Evolutionary conservation across 1,140 invertebrate genomes (phyloP), one percentile per base, ranked within the genome.

Genomic region (Danaus melanippus): DNA sequence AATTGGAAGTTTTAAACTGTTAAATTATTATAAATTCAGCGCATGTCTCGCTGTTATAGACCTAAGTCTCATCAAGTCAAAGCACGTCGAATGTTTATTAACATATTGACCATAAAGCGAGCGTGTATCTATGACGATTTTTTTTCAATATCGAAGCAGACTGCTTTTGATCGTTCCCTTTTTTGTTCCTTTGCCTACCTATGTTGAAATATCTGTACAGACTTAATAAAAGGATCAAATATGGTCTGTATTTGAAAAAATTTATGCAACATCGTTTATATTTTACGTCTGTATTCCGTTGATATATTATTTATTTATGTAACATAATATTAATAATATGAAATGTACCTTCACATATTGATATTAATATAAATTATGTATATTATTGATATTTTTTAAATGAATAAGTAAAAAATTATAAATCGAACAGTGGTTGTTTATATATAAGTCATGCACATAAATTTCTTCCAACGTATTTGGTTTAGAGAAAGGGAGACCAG

Each of bases 21-120:
- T 63, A 32, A 7, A 32, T 32, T 32, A 32, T 58, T 60, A 66
- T 56, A 65, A 63, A 65, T 63, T 60, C 60, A 56, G 53, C 59
- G 58, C 51, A 60, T 48, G 59, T 57, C 52, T 42, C 53, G 46
- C 66, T 65, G 56, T 56, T 60, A 47, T 64, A 40, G 56, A 67
- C 55, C 60, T 62, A 59, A 58, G 62, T 53, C 62, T 65, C 58
- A 64, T 70, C 60, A 63, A 70, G 65, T 70, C 68, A 54, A 58
- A 57, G 56, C 68, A 67, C 68, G 68, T 70, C 58, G 60, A 64
- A 58, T 67, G 68, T 84, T 79, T 76, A 84, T 79, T 84, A 81
- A 84, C 75, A 80, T 84, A 81, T 76, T 72, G 67, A 67, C 71
- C 71, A 76, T 81, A 76, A 77, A 79, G 69, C 73, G 65, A 69